Conservation (phyloP, 2,888 invertebrate species). For the Entomobrya proxima region DNA sequence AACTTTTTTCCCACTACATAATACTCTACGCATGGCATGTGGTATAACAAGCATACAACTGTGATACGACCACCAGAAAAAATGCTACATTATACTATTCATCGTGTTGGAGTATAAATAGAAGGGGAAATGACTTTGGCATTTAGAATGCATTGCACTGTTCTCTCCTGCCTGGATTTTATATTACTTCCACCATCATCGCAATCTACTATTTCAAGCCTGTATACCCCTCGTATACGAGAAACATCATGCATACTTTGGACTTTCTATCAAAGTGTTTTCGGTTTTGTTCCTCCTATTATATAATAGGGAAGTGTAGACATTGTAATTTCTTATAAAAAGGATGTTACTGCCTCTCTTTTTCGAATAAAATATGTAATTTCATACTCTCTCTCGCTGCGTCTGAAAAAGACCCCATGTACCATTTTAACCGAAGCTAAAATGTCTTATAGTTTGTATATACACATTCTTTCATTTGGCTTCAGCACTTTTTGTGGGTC, state of each 20-base stretch:
- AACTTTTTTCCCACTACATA: background rate
- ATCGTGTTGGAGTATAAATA: background rate
- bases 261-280: background rate
- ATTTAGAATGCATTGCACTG: conserved; percentile 29
- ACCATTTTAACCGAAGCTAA: no score
- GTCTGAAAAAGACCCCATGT: background rate
- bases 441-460: background rate
- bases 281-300: background rate
- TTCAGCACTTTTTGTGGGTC: conserved; percentile 10
- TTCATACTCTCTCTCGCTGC: background rate
- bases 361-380: conserved; percentile 3
- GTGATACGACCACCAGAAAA: background rate
- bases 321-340: background rate
- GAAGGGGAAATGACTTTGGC: conserved; percentile 53
- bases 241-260: background rate
- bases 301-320: background rate
- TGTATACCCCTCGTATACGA: background rate
- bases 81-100: background rate
- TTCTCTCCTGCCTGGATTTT: background rate
- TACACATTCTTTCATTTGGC: conserved; percentile 12
- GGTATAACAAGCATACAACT: conserved; percentile 40
- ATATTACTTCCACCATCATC: background rate
- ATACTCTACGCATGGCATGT: conserved; percentile 50
- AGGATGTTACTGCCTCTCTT: background rate
- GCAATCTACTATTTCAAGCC: background rate